These are phyloP conservation scores for Novumbra hubbsi DNA, from an alignment of 2,797 vertebrate genomes.

Conservation along the genomic window DNA sequence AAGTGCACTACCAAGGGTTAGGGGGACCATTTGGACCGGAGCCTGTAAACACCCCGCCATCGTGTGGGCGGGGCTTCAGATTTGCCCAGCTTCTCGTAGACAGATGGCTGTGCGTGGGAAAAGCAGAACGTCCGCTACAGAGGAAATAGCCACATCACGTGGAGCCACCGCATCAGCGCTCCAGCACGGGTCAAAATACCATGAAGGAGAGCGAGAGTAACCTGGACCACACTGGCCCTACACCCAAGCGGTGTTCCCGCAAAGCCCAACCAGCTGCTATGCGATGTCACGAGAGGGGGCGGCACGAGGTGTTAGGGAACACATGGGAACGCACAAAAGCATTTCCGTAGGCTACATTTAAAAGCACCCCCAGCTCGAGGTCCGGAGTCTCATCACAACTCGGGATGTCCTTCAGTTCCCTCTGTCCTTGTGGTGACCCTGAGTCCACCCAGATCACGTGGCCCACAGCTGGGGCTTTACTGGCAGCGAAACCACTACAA, in stretches of 20 bases:
- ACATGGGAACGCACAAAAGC: constrained; percentile 11
- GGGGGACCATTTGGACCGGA: not conserved
- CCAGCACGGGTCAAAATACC: constrained; percentile 34
- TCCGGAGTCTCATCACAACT: constrained; percentile 30
- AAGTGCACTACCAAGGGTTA: not conserved
- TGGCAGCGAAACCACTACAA: constrained; percentile 60
- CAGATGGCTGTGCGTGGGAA: constrained; percentile 44
- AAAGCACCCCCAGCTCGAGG: constrained; percentile 1
- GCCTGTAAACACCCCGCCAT: not conserved
- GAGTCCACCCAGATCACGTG: constrained; percentile 58
- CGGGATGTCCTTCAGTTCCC: constrained; percentile 17
- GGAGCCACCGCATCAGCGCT: constrained; percentile 66
- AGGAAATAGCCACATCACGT: constrained; percentile 63
- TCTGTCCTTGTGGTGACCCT: constrained; percentile 62
- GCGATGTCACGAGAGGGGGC: not conserved
- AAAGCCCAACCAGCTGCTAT: not conserved
- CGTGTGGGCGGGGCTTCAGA: constrained; percentile 34
- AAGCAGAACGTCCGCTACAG: constrained; percentile 57
- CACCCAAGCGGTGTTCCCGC: not conserved
- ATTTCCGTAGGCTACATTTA: not conserved
- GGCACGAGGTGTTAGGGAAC: not conserved
- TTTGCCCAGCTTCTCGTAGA: constrained; percentile 55
- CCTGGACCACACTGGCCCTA: not conserved
- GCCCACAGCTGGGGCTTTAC: constrained; percentile 62
- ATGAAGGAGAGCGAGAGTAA: not conserved